Evolutionary conservation across 2,113 vertebrate genomes (phyloP).

Genomic region (Paraplagusia blochii): DNA sequence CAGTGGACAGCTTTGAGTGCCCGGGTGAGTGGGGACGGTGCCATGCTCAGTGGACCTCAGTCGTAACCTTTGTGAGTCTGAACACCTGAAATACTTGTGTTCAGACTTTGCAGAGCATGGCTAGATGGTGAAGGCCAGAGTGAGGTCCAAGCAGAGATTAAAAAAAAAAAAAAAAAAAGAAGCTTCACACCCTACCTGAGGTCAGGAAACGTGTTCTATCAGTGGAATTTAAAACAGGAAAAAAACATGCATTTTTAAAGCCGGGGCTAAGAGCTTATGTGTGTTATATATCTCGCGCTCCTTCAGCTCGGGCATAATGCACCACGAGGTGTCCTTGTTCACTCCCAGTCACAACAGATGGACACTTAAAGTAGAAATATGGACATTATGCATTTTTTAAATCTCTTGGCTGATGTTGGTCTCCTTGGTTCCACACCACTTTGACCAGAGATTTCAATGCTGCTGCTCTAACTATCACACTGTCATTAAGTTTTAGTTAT

Average conservation of each 20-base stretch:
- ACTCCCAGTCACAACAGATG: background rate
- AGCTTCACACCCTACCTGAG: background rate
- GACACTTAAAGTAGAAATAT: background rate
- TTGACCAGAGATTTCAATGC: too few species aligned
- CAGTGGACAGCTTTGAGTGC: too few species aligned
- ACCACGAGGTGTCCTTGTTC: background rate
- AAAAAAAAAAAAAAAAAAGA: background rate
- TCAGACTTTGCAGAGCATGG: constrained; percentile 6
- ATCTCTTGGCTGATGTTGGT: background rate
- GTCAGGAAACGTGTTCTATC: background rate
- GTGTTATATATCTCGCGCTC: constrained; percentile 1
- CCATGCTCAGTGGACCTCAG: constrained; percentile 15
- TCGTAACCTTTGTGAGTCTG: too few species aligned
- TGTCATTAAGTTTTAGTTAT: too few species aligned
- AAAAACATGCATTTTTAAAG: background rate
- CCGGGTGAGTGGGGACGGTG: too few species aligned
- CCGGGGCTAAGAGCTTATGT: background rate
- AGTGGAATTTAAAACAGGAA: background rate
- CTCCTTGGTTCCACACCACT: background rate
- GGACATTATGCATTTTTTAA: background rate
- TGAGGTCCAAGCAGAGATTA: background rate
- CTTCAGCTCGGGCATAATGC: background rate
- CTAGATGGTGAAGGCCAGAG: constrained; percentile 7
- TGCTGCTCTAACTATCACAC: too few species aligned
- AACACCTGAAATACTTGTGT: constrained; percentile 7